Evolutionary conservation across 2,797 vertebrate species (phyloP), one percentile per base, ranked within the genome.

Genomic region (Propithecus perrieri): DNA sequence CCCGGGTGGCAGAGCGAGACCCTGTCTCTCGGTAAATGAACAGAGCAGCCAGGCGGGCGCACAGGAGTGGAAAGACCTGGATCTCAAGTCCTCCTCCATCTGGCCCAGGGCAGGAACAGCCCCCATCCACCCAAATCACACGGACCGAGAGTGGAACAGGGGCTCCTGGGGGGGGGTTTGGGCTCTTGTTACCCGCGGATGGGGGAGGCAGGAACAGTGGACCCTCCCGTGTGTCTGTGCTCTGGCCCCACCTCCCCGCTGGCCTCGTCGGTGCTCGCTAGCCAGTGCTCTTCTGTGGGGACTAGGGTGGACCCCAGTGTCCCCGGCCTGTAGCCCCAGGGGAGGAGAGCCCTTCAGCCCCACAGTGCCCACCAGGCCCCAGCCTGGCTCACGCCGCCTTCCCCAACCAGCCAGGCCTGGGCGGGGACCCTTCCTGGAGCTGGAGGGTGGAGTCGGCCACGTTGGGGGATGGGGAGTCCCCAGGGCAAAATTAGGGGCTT

Each of bases 161-260:
- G 35, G 22, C 1, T 24, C 61, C 55, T 35, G 5, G 78, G 69
- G n/a, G n/a, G 30, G n/a, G 41, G 4, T 38, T 5, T 1, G 9
- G 71, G 3, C 30, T 55, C 41, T n/a, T 5, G 12, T n/a, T 57
- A n/a, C 35, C 41, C 55, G 28, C 5, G 26, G 8, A 28, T 3
- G 3, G 17, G 22, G 11, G 7, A 24, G 17, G 4, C 74, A 67
- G 30, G 28, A 72, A 20, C 28, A 18, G 18, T 11, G 8, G 50
- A n/a, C 1, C 50, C 63, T 41, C 61, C 14, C 0, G 12, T 0
- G 8, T 1, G 13, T 7, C 76, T 15, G 28, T 12, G 3, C 53
- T 38, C 8, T 33, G 7, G 57, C 38, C 57, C 26, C 7, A 0
- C 50, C 76, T 79, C 46, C 63, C 3, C 2, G 5, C 4, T 65